These are phyloP conservation scores for Scomber colias DNA, from an alignment of 2,113 vertebrate species.

Conservation along the genomic window DNA sequence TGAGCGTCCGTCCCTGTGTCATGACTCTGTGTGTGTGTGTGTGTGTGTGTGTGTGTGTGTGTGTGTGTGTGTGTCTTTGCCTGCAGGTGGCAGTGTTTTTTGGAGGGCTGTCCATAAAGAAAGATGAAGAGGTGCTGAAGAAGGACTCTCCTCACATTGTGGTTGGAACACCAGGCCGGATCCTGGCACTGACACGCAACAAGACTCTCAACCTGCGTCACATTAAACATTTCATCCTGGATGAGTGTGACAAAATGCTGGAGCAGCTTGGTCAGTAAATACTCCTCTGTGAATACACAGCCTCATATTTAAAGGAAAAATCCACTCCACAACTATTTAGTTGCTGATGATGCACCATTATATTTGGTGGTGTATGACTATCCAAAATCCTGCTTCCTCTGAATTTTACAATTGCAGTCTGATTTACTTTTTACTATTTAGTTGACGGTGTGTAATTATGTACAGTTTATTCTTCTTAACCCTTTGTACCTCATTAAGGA, in stretches of 20 bases:
- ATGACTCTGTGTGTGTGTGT: too few species aligned
- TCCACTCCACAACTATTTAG: neutral
- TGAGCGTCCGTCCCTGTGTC: neutral
- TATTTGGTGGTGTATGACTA: too few species aligned
- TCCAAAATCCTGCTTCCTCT: too few species aligned
- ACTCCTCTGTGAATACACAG: neutral
- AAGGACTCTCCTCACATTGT: constrained; percentile 89
- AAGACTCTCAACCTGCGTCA: constrained; percentile 90
- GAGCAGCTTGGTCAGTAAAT: constrained; percentile 87
- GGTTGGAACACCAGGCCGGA: constrained; percentile 89
- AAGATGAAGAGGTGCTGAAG: constrained; percentile 89
- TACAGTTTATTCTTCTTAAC: too few species aligned
- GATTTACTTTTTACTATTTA: too few species aligned
- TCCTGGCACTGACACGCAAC: constrained; percentile 87
- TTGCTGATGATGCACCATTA: neutral
- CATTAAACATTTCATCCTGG: constrained; percentile 92
- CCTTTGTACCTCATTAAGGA: too few species aligned
- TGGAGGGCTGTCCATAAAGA: constrained; percentile 89
- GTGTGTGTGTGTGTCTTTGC: too few species aligned
- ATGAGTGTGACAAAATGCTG: constrained; percentile 91
- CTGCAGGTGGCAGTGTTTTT: constrained; percentile 89
- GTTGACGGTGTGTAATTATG: too few species aligned
- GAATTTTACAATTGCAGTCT: too few species aligned
- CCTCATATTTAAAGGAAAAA: neutral
- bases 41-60: too few species aligned